Evolutionary conservation across 2,113 vertebrate genomes (phyloP).

Genomic region (Okapia johnstoni): DNA sequence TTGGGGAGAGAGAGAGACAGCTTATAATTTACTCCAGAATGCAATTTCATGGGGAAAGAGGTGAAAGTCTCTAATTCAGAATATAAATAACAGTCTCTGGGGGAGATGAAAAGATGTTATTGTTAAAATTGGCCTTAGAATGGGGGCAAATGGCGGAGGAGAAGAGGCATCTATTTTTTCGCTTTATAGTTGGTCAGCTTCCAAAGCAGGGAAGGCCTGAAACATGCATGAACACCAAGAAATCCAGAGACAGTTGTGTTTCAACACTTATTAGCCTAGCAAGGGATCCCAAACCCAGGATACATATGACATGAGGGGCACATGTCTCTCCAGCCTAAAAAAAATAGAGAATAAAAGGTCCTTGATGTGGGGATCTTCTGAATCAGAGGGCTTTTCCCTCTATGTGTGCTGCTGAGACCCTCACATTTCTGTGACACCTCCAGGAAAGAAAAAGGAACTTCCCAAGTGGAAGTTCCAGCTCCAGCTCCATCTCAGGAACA

Average conservation of each 20-base stretch:
- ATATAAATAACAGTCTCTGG: neutral
- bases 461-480: fast-evolving
- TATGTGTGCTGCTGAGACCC: neutral
- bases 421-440: fast-evolving
- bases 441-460: neutral
- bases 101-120: neutral
- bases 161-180: neutral
- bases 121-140: neutral
- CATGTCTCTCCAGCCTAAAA: neutral
- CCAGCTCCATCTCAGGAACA: neutral
- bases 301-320: neutral
- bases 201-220: neutral
- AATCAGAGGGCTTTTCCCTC: neutral
- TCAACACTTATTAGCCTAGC: neutral
- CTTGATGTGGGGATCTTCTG: neutral
- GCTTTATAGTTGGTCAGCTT: neutral
- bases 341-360: neutral
- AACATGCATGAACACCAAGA: neutral
- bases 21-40: neutral
- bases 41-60: neutral
- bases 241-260: neutral
- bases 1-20: neutral
- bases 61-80: neutral
- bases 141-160: neutral
- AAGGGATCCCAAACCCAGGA: neutral